A percentile compares a stretch with the other conserved stretches of the same genome.
Conservation (phyloP, 1,140 invertebrate species). For the Diorhabda elongata region DNA sequence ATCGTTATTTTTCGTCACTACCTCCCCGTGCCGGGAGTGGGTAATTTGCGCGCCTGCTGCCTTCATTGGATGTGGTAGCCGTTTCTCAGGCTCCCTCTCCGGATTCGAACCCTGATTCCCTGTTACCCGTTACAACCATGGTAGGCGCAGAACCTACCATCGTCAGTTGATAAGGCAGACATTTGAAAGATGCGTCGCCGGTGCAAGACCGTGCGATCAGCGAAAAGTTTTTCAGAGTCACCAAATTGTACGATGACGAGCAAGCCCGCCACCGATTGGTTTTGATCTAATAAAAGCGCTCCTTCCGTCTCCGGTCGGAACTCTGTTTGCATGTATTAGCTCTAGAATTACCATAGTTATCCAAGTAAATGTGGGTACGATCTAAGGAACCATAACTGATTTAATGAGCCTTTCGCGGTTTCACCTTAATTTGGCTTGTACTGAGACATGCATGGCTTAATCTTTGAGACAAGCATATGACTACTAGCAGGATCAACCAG, state of each 20-base stretch:
- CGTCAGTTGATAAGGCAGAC: slow-evolving; percentile 81
- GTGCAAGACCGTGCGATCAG: slow-evolving; percentile 59
- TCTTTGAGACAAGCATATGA: no score
- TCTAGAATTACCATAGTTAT: slow-evolving; percentile 82
- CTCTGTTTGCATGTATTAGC: slow-evolving; percentile 75
- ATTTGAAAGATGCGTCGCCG: slow-evolving; percentile 78
- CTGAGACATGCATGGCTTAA: no score
- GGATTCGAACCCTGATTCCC: slow-evolving; percentile 57
- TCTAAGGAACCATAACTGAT: no score
- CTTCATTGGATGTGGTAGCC: slow-evolving; percentile 58
- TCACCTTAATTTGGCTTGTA: no score
- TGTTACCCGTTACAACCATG: slow-evolving; percentile 47
- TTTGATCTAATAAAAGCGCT: slow-evolving; percentile 64
- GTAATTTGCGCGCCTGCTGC: slow-evolving; percentile 60
- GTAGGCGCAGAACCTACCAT: slow-evolving; percentile 73
- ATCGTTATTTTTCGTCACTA: slow-evolving; percentile 87
- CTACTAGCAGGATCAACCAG: no score
- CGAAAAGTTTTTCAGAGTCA: slow-evolving; percentile 77
- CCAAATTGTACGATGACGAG: slow-evolving; percentile 55
- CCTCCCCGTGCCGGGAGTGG: slow-evolving; percentile 74
- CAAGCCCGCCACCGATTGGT: slow-evolving; percentile 51
- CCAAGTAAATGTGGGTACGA: no score
- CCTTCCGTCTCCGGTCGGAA: slow-evolving; percentile 49
- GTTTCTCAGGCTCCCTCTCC: slow-evolving; percentile 79
- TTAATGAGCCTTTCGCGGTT: no score